Percentiles rank a stretch among this genome's conserved stretches.
Conservation (phyloP, 2,888 invertebrate species). For the Cryptus viduatorius region DNA sequence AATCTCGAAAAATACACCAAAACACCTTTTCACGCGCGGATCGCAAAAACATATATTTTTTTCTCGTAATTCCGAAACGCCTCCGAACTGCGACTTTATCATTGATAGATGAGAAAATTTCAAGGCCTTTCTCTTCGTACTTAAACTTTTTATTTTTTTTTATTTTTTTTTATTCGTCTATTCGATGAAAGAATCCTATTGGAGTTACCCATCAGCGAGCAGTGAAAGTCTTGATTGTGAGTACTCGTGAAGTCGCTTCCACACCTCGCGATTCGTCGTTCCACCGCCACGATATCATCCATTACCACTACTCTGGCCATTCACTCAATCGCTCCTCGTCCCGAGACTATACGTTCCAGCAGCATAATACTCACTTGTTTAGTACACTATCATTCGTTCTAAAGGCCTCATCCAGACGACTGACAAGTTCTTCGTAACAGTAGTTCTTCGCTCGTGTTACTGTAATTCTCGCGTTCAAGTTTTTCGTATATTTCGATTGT, state of each 20-base stretch:
- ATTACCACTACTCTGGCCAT: slow-evolving; percentile 70
- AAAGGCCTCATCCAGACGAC: slow-evolving; percentile 71
- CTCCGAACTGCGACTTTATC: neutral
- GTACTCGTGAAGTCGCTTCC: slow-evolving; percentile 63
- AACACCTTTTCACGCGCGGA: no score
- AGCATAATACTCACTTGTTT: slow-evolving; percentile 79
- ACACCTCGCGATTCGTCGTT: slow-evolving; percentile 72
- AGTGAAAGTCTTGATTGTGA: slow-evolving; percentile 76
- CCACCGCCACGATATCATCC: slow-evolving; percentile 51
- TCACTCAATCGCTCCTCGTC: slow-evolving; percentile 65
- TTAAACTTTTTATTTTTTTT: slow-evolving; percentile 25
- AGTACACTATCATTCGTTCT: slow-evolving; percentile 76
- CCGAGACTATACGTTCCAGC: slow-evolving; percentile 75
- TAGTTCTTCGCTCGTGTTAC: neutral
- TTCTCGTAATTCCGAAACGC: neutral
- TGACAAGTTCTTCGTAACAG: slow-evolving; percentile 3
- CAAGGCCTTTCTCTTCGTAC: slow-evolving; percentile 60
- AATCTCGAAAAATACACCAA: neutral
- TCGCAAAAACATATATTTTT: neutral
- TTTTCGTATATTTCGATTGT: neutral
- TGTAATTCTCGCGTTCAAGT: neutral
- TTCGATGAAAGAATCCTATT: slow-evolving; percentile 43
- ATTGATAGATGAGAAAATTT: slow-evolving; percentile 36
- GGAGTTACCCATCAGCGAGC: slow-evolving; percentile 50
- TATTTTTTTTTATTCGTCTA: neutral